These are phyloP conservation scores for Scelioninae gen. 1 DNA, from an alignment of 2,888 invertebrate species.

Conservation along the genomic window DNA sequence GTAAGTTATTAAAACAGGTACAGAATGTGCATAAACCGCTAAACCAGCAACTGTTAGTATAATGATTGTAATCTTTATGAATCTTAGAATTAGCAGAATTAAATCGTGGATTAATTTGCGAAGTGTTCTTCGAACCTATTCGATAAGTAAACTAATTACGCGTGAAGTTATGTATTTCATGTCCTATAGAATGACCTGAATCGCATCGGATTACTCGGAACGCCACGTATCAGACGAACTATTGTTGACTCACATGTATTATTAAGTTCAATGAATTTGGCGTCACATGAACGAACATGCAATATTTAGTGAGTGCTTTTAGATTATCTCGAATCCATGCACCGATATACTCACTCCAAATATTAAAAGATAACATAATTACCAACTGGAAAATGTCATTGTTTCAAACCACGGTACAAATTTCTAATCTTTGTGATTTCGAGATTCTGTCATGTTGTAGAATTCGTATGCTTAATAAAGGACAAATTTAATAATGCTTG, in stretches of 20 bases:
- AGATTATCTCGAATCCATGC: constrained; percentile 56
- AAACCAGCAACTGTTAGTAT: no score
- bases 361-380: constrained; percentile 44
- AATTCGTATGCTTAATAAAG: no score
- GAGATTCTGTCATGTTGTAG: no score
- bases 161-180: constrained; percentile 53
- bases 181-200: constrained; percentile 43
- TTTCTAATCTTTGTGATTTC: constrained; percentile 2
- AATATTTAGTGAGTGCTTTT: constrained; percentile 58
- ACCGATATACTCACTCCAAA: constrained; percentile 37
- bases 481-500: no score
- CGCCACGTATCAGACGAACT: constrained; percentile 43
- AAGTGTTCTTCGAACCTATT: constrained; percentile 15
- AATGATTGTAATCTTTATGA: no score
- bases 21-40: no score
- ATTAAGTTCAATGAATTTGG: constrained; percentile 62
- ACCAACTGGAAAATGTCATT: constrained; percentile 18
- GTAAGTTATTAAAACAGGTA: no score
- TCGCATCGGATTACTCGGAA: constrained; percentile 51
- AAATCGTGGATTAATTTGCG: no score
- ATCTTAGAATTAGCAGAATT: no score
- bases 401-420: constrained; percentile 22
- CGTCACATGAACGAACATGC: constrained; percentile 43
- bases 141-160: constrained; percentile 61
- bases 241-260: constrained; percentile 56